Evolutionary conservation across 2,113 vertebrate species (phyloP).

Genomic region (Gymnarchus niloticus): DNA sequence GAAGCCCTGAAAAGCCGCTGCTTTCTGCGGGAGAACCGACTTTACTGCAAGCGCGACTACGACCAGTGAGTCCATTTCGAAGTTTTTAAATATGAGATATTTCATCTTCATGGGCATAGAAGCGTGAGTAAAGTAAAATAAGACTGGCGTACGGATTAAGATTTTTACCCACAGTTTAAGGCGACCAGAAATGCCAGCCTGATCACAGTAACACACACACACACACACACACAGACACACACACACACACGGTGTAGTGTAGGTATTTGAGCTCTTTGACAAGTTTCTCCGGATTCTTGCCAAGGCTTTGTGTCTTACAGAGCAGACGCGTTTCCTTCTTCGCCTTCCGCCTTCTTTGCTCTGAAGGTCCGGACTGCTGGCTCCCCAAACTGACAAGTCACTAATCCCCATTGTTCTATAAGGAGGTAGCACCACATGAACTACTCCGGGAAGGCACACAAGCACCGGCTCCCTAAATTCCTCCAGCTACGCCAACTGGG

Average conservation of each 20-base stretch:
- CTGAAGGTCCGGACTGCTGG: slow-evolving; percentile 14
- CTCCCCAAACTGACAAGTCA: slow-evolving; percentile 27
- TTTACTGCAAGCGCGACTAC: slow-evolving; percentile 91
- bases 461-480: slow-evolving; percentile 12
- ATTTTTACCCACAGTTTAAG: too few relatives aligned
- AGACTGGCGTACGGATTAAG: not conserved
- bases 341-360: not conserved
- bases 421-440: slow-evolving; percentile 25
- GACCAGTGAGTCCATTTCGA: slow-evolving; percentile 75
- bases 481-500: not conserved
- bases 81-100: not conserved
- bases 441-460: slow-evolving; percentile 3
- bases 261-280: not conserved
- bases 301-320: not conserved
- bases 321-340: not conserved
- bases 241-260: not conserved
- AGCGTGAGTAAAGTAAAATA: too few relatives aligned
- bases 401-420: slow-evolving; percentile 29
- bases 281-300: not conserved
- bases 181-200: too few relatives aligned
- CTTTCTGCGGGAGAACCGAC: slow-evolving; percentile 85
- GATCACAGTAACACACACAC: too few relatives aligned
- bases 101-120: not conserved
- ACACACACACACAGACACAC: too few relatives aligned
- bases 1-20: slow-evolving; percentile 82